Evolutionary conservation across 2,888 invertebrate species (phyloP), one percentile per base, ranked within the genome.

Genomic region (Caenorhabditis japonica): DNA sequence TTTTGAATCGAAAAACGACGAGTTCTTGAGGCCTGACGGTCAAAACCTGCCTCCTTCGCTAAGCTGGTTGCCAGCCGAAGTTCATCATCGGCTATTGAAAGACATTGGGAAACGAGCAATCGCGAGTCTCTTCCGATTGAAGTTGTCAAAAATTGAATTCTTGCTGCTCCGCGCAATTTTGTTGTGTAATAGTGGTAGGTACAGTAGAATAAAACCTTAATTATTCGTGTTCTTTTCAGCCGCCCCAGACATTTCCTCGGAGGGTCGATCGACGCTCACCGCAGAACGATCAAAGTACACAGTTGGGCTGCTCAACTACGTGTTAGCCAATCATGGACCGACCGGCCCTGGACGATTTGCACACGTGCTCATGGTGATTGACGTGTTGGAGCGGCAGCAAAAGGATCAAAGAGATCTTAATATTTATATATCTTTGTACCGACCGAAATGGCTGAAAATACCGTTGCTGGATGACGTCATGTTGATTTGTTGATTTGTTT

Each of bases 381-480:
- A 64, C 27, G 49, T 72, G 2, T 25, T 72, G 23, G 64, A 72
- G 15, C 25, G 53, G 13, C 71, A 72, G 12, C 71, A 72, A 17
- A 62, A 58, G 27, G 64, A 64, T 43, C 71, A 56, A 23, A 25
- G 66, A 34, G 66, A 66, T 43, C 19, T 66, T 0, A 56, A 66
- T 13, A 34, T 51, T 13, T 46, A 17, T 13, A 17, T 59, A 15
- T 27, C 21, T n/a, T 30, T 68, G 36, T 51, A 58, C 15, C 39
- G 59, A 15, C 69, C 53, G n/a, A 43, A 25, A 21, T 23, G 33
- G 34, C 10, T 39, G 10, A 33, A 23, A n/a, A 13, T 70, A 13
- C 60, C 69, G 8, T 21, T 70, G 19, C 17, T 70, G 4, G 69
- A 70, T 55, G 69, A 70, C 25, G 43, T 60, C 13, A 55, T 70